phyloP scores from a whole-genome alignment of 2,797 vertebrate genomes.

The Aselliscus stoliczkanus region DNA sequence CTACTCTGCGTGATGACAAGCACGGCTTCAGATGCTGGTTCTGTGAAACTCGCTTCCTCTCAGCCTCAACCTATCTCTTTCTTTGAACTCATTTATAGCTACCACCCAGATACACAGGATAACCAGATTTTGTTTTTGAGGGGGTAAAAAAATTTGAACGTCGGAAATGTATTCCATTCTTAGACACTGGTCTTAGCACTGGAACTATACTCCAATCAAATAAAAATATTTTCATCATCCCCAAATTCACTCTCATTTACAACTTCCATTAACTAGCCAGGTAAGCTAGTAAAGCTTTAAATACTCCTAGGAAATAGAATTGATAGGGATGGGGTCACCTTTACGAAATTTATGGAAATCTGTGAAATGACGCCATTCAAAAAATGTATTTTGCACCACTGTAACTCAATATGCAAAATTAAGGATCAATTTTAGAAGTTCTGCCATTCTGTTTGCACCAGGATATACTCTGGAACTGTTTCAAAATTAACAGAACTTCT shows the following conservation, averaged over 20 bases:
- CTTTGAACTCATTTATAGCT: not conserved
- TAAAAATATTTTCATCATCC: not conserved
- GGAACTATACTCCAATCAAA: not conserved
- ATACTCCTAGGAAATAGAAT: not conserved
- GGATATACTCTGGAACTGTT: too few relatives aligned
- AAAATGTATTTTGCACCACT: not conserved
- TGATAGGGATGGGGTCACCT: not conserved
- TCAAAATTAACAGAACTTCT: constrained; percentile 19
- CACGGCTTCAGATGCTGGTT: not conserved
- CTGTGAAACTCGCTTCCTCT: not conserved
- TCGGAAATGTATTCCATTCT: not conserved
- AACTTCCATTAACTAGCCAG: not conserved
- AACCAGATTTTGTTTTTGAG: not conserved
- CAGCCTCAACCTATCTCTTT: not conserved
- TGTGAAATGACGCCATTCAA: not conserved
- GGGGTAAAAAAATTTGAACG: not conserved
- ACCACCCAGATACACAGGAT: not conserved
- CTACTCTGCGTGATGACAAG: not conserved
- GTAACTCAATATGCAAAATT: not conserved
- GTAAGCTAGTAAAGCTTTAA: constrained; percentile 6
- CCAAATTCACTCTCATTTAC: not conserved
- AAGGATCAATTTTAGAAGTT: not conserved
- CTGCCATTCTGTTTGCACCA: too few relatives aligned
- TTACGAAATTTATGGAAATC: constrained; percentile 18
- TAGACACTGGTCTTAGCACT: not conserved